These are phyloP conservation scores for Archips xylosteana DNA, from an alignment of 2,888 invertebrate genomes.

Conservation along the genomic window DNA sequence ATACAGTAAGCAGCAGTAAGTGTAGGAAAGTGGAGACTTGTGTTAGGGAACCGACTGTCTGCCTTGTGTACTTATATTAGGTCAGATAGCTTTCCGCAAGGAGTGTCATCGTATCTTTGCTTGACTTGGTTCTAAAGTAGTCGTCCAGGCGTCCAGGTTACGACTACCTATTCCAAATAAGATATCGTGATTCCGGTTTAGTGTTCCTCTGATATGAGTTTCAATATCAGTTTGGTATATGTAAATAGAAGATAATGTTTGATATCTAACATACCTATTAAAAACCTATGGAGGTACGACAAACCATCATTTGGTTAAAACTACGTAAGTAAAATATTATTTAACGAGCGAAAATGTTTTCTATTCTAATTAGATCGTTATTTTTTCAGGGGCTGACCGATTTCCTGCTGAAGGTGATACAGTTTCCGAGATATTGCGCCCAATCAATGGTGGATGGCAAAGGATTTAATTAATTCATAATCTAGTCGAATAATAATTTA, in stretches of 20 bases:
- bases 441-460: constrained; percentile 88
- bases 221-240: not conserved
- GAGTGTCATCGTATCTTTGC: too few species aligned
- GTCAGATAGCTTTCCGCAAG: too few species aligned
- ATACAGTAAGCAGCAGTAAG: too few species aligned
- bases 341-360: not conserved
- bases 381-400: constrained; percentile 88
- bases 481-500: constrained; percentile 4
- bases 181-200: not conserved
- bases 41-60: too few species aligned
- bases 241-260: constrained; percentile 2
- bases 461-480: constrained; percentile 61
- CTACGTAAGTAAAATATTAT: too few species aligned
- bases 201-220: not conserved
- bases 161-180: not conserved
- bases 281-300: too few species aligned
- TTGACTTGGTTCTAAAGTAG: too few species aligned
- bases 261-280: not conserved
- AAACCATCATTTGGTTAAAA: too few species aligned
- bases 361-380: constrained; percentile 1
- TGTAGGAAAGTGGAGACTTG: too few species aligned
- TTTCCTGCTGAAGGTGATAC: constrained; percentile 87
- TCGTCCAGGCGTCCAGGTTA: too few species aligned
- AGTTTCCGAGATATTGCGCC: constrained; percentile 90
- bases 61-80: too few species aligned